Evolutionary conservation across 2,113 vertebrate genomes (phyloP).

Genomic region (Archilochus colubris): DNA sequence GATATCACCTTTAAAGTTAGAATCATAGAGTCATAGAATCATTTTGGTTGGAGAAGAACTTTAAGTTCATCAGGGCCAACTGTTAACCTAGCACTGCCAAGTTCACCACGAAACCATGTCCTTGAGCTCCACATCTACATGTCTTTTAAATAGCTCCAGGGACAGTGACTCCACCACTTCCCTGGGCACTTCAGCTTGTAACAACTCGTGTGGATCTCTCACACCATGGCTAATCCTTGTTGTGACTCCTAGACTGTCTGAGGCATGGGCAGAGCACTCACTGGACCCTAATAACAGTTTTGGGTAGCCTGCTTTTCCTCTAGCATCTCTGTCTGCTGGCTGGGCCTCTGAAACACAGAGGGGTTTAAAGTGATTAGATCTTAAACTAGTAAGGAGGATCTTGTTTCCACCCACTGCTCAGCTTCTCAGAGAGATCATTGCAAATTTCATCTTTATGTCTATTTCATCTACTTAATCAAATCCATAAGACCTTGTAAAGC

Average conservation of each 20-base stretch:
- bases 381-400: not conserved
- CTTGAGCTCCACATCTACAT: too few relatives aligned
- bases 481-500: not conserved
- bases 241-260: not conserved
- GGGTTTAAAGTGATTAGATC: not conserved
- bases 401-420: not conserved
- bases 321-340: not conserved
- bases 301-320: not conserved
- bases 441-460: constrained; percentile 1
- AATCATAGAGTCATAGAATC: too few relatives aligned
- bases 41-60: too few relatives aligned
- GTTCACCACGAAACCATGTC: too few relatives aligned
- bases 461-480: not conserved
- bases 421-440: not conserved
- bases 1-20: not conserved
- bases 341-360: not conserved
- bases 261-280: not conserved
- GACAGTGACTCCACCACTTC: too few relatives aligned
- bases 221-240: not conserved
- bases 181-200: not conserved
- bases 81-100: too few relatives aligned
- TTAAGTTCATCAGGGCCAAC: too few relatives aligned
- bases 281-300: not conserved
- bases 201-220: not conserved
- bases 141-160: too few relatives aligned